Base-by-base conservation (phyloP, 2,113 vertebrate species). In the Callopanchax toddi region DNA sequence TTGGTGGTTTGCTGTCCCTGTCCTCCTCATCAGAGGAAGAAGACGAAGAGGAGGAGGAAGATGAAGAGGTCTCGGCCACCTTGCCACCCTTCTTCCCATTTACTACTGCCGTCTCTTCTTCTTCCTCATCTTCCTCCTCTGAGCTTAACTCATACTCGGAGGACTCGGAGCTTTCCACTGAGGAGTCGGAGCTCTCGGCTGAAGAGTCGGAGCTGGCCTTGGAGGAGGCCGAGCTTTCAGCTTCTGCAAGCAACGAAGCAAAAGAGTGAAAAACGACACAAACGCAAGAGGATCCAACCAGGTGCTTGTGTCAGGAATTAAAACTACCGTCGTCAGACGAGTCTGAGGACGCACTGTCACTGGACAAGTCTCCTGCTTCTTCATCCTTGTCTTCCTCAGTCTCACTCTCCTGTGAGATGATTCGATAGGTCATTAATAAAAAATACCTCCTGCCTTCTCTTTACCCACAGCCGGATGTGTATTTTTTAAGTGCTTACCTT, bases 131-230 rank as follows among this genome's bases (percentile, higher is more conserved):
- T 1, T 85, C 84, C 11, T 94, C 93, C 0, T 94, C 95, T 1
- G 95, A 95, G 12, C 94, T 97, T 11, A 95, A 89, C 65, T 95
- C 96, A 0, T 95, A 97, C 39, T 95, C 95, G 0, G 96, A 97
- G 39, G 96, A 97, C 48, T 93, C 94, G 0, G 91, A 92, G 7
- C 93, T 96, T 63, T 89, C 94, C 1, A 92, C 91, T 0, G 94
- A 96, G 2, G 95, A 95, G 56, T 91, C 92, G 0, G 91, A 92
- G 53, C 89, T 92, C 66, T 90, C 94, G 0, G 92, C 91, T 0
- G 94, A 96, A 2, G 95, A 95, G 53, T 91, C 92, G 0, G 91
- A 92, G 54, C 88, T 92, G 26, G 88, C 91, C 82, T 93, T 94
- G 55, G 94, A 96, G 25, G 94, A 95, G 0, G 82, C 76, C 0